A percentile compares a stretch with the other conserved stretches of the same genome.
Evolutionary conservation across 2,113 vertebrate genomes (phyloP).

Genomic region (Pygoscelis adeliae): DNA sequence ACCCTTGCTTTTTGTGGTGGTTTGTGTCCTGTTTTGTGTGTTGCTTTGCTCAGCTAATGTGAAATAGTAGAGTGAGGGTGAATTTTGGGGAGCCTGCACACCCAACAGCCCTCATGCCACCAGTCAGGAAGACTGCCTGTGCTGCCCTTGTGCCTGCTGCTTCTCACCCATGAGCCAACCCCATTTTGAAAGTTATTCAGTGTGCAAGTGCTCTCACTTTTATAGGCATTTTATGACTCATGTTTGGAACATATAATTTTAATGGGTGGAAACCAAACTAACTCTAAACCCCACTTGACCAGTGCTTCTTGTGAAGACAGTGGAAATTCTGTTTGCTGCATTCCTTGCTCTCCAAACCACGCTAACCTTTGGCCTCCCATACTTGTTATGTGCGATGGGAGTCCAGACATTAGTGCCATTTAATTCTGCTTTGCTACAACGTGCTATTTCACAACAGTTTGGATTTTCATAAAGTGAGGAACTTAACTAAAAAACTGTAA

Average conservation of each 20-base stretch:
- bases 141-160: not conserved
- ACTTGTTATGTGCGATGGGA: not conserved
- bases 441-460: not conserved
- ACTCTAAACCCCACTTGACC: conserved; percentile 26
- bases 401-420: not conserved
- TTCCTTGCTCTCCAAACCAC: not conserved
- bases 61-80: not conserved
- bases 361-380: not conserved
- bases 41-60: not conserved
- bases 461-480: not conserved
- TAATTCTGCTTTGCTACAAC: not conserved
- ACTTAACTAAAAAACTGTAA: not conserved
- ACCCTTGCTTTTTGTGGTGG: not conserved
- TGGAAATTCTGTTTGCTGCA: conserved; percentile 12
- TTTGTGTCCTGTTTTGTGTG: not conserved
- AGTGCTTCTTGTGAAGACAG: conserved; percentile 8
- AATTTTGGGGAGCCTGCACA: not conserved
- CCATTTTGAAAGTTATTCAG: not conserved
- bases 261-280: conserved; percentile 55
- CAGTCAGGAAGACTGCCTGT: not conserved
- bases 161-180: not conserved
- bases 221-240: not conserved
- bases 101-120: accelerated
- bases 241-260: conserved; percentile 51
- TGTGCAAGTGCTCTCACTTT: conserved; percentile 29